phyloP scores from a whole-genome alignment of 30 jellyfish, hydroid and myxozoan genomes.

The Hydra vulgaris region DNA sequence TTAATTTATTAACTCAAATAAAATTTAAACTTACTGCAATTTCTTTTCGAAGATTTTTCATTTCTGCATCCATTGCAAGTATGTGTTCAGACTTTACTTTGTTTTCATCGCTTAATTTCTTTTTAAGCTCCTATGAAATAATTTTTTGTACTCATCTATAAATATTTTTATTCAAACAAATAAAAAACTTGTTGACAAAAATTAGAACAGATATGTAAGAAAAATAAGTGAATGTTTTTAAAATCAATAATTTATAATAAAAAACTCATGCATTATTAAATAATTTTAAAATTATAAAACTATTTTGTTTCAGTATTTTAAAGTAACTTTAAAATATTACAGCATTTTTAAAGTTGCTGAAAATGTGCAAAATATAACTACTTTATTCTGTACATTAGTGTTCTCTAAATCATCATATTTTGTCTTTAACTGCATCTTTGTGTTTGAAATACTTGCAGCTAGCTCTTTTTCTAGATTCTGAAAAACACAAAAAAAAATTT shows the following conservation, averaged over 20 bases:
- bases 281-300: no score
- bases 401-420: conserved; percentile 34
- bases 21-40: conserved; percentile 8
- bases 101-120: not conserved
- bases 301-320: no score
- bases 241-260: no score
- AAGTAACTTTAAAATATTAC: no score
- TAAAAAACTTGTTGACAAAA: no score
- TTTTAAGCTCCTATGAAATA: not conserved
- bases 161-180: not conserved
- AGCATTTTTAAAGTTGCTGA: not conserved
- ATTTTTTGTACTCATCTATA: not conserved
- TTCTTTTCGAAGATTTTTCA: conserved; percentile 19
- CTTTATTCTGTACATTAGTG: conserved; percentile 25
- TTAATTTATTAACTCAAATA: no score
- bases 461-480: conserved; percentile 49
- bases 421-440: conserved; percentile 33
- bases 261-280: no score
- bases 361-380: not conserved
- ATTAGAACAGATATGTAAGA: no score
- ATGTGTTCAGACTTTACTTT: conserved; percentile 17
- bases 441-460: conserved; percentile 26
- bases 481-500: not conserved
- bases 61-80: conserved; percentile 7
- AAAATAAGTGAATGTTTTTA: no score